A percentile compares a stretch with the other conserved stretches of the same genome.
Evolutionary conservation across 2,113 vertebrate genomes (phyloP).

Genomic region (Vulpes vulpes): DNA sequence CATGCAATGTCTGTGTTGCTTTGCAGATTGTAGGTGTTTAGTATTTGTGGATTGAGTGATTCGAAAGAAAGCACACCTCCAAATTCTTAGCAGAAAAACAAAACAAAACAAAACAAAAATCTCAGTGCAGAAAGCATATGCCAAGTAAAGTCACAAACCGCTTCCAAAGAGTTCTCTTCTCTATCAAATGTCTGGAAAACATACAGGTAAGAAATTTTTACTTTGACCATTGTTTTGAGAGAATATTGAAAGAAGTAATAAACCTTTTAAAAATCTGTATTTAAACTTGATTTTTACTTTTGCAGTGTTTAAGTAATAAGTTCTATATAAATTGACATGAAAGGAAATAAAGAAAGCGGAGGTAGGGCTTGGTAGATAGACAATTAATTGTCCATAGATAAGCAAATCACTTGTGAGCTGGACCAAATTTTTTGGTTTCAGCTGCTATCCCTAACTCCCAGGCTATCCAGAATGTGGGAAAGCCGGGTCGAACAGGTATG

Average conservation of each 20-base stretch:
- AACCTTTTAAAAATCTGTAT: neutral
- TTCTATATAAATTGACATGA: neutral
- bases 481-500: neutral
- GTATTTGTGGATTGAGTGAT: neutral
- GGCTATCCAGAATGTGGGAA: neutral
- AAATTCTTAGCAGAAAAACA: neutral
- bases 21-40: neutral
- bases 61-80: neutral
- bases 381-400: neutral
- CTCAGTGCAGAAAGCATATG: neutral
- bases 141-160: neutral
- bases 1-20: neutral
- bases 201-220: neutral
- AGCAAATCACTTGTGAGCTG: neutral
- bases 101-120: neutral
- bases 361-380: neutral
- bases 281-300: neutral
- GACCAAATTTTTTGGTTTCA: neutral
- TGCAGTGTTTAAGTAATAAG: neutral
- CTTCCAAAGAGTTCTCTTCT: neutral
- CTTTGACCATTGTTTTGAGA: conserved; percentile 28
- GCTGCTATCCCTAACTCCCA: neutral
- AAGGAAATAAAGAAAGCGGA: neutral
- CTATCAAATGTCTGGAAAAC: neutral
- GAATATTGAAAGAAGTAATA: neutral